These are phyloP conservation scores for Seladonia tumulorum DNA, from an alignment of 2,888 invertebrate species.

Conservation along the genomic window DNA sequence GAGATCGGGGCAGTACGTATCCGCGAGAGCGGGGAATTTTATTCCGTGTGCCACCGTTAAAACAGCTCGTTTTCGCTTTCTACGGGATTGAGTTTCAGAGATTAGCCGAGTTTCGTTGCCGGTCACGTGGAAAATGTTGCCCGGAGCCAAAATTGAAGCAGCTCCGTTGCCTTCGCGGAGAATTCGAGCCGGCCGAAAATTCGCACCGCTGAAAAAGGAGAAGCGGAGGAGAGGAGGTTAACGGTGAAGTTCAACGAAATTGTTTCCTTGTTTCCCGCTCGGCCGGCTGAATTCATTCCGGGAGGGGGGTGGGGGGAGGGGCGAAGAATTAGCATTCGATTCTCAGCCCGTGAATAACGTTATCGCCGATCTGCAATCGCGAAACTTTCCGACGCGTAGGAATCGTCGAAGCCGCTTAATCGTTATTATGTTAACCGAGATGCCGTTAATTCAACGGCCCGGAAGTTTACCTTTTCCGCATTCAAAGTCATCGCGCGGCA, in stretches of 20 bases:
- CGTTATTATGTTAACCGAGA: not conserved
- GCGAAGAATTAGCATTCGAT: constrained; percentile 33
- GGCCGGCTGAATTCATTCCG: constrained; percentile 26
- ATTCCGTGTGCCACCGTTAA: not conserved
- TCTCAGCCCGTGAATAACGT: constrained; percentile 34
- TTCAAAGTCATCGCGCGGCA: not conserved
- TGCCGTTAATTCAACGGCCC: not conserved
- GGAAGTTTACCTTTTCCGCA: not conserved
- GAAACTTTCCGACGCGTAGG: constrained; percentile 12
- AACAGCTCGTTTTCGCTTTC: constrained; percentile 17
- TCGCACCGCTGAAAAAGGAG: constrained; percentile 15
- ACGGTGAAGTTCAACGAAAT: constrained; percentile 33
- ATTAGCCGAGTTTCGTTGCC: constrained; percentile 28
- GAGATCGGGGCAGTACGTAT: not conserved
- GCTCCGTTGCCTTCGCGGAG: constrained; percentile 6
- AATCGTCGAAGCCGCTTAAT: not conserved
- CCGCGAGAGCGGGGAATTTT: not conserved
- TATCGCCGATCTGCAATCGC: constrained; percentile 30
- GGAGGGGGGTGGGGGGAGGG: no score
- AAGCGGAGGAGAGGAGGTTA: not conserved
- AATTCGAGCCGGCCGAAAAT: constrained; percentile 35
- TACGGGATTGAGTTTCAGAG: constrained; percentile 9
- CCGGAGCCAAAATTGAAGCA: constrained; percentile 34
- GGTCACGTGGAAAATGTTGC: constrained; percentile 1
- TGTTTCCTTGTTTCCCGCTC: constrained; percentile 20